Evolutionary conservation across 1,140 invertebrate species (phyloP).

Genomic region (Tyrophagus putrescentiae): DNA sequence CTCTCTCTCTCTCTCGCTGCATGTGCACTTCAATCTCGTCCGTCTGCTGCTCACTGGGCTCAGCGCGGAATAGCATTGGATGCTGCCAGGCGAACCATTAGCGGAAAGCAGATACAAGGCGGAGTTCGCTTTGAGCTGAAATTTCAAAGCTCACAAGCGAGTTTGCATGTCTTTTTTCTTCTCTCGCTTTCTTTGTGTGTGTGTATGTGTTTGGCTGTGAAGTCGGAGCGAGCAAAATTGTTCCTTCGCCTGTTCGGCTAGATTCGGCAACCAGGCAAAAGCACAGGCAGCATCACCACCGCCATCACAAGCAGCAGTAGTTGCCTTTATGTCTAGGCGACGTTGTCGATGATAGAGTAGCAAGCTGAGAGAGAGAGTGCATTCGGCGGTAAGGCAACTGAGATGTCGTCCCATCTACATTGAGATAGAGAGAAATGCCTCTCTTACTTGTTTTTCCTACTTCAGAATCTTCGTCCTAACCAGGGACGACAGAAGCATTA

Average conservation of each 20-base stretch:
- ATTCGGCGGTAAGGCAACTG: neutral
- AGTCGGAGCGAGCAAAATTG: neutral
- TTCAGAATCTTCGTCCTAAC: too few species aligned
- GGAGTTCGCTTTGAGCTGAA: neutral
- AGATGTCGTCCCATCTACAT: conserved; percentile 14
- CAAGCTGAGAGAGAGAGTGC: neutral
- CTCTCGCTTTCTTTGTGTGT: too few species aligned
- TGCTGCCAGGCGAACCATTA: too few species aligned
- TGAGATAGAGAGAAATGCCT: conserved; percentile 10
- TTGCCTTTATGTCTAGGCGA: conserved; percentile 17
- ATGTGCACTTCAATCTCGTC: too few species aligned
- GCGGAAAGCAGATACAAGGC: too few species aligned
- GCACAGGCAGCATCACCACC: conserved; percentile 19
- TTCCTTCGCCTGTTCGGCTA: conserved; percentile 5
- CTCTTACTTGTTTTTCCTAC: too few species aligned
- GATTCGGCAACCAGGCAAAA: conserved; percentile 17
- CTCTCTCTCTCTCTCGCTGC: too few species aligned
- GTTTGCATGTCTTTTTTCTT: neutral
- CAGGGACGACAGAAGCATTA: too few species aligned
- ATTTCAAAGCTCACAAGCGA: neutral
- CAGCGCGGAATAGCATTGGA: too few species aligned
- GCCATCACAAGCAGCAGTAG: conserved; percentile 20
- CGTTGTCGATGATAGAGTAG: conserved; percentile 17
- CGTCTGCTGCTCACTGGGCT: too few species aligned
- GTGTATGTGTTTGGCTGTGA: neutral